Evolutionary conservation across 2,888 invertebrate species (phyloP), one percentile per base, ranked within the genome.

Genomic region (Sipha maydis): DNA sequence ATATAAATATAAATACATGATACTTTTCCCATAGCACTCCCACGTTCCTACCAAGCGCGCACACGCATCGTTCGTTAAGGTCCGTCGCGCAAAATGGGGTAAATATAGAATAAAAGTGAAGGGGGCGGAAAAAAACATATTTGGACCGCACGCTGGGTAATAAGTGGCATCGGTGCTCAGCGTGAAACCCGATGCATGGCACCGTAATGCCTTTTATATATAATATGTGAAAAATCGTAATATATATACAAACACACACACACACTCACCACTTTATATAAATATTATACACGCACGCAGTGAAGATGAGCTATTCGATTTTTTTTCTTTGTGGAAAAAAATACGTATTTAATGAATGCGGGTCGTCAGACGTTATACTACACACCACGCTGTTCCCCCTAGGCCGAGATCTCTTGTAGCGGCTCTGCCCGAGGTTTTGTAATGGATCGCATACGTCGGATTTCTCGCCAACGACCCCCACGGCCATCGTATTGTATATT

Each of bases 81-180:
- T 75, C 56, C 76, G 61, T 75, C 56, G 28, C 56, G 38, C 61
- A 19, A 75, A 75, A 75, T 84, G 69, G 41, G 67, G 11, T 17
- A 38, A 80, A 82, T 28, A 82, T 41, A 31, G 69, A 48, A 82
- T 56, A 38, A 83, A 56, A 25, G 69, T 9, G 73, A 83, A 56
- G 54, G 54, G 54, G 71, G 38, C 11, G 76, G 76, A 28, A 73
- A 84, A 84, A 84, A 84, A 84, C 76, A 76, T 84, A 76, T 84
- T 84, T 67, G 41, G 84, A 85, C 84, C 77, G 25, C 84, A 25
- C 76, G 56, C 84, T 76, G 84, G 67, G 84, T 67, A 85, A 76
- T 77, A 85, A 77, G 84, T 85, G 84, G 76, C 76, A 41, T 85
- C 67, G 67, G 41, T 14, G 67, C 84, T 77, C 84, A 85, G 84